Percentiles rank a stretch among this genome's conserved stretches.
Evolutionary conservation across 2,888 invertebrate genomes (phyloP).

Genomic region (Clusia tigrina): DNA sequence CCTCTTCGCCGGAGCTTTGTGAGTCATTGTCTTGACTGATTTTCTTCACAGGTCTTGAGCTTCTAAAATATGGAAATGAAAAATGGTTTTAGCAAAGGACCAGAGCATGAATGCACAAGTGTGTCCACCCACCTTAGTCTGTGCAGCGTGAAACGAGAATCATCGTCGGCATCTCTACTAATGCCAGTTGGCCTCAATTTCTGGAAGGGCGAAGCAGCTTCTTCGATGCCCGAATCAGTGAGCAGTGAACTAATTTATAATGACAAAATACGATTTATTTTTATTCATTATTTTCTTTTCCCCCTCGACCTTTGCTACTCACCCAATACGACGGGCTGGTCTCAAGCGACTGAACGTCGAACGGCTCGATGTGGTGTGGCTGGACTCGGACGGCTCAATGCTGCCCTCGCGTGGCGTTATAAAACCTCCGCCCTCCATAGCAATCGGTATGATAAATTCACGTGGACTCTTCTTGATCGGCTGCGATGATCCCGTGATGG

Average conservation of each 20-base stretch:
- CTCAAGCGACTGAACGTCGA: constrained; percentile 65
- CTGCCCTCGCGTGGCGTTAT: constrained; percentile 72
- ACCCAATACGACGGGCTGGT: constrained; percentile 74
- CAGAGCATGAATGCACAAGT: constrained; percentile 2
- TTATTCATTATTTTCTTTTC: constrained; percentile 3
- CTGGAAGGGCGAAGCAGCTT: constrained; percentile 72
- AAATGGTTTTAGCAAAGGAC: background rate
- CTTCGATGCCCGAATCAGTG: constrained; percentile 75
- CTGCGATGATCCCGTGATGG: constrained; percentile 67
- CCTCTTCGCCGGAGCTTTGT: constrained; percentile 85
- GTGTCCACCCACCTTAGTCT: constrained; percentile 68
- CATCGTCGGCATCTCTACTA: constrained; percentile 70
- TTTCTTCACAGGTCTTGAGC: constrained; percentile 75
- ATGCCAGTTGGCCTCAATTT: constrained; percentile 69
- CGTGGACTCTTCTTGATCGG: constrained; percentile 88
- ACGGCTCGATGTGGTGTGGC: constrained; percentile 68
- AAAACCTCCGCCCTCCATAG: constrained; percentile 88
- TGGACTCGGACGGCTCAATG: constrained; percentile 76
- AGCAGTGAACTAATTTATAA: constrained; percentile 72
- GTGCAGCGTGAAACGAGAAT: constrained; percentile 70
- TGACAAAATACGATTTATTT: constrained; percentile 7
- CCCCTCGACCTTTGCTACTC: constrained; percentile 42
- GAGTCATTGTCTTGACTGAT: constrained; percentile 74
- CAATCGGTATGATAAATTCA: constrained; percentile 93
- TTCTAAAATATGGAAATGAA: constrained; percentile 63